Evolutionary conservation across 2,113 vertebrate species (phyloP), one percentile per base, ranked within the genome.

Genomic region (Rhizomys pruinosus): DNA sequence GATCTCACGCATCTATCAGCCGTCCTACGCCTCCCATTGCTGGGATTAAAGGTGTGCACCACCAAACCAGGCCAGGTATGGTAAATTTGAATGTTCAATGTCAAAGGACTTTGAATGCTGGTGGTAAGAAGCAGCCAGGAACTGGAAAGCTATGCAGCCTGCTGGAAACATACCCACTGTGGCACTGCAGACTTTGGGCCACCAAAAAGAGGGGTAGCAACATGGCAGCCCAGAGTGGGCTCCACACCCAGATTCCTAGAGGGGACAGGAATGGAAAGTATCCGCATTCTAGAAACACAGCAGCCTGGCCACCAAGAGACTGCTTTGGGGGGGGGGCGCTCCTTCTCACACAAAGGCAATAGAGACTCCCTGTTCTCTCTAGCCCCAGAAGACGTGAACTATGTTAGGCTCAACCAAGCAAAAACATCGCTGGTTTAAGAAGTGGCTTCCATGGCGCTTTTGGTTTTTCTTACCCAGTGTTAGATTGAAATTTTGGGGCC

Each of bases 11-110:
- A 11, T n/a, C n/a, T 52, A 52, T 52, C 47, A 6, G 47, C 47
- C 47, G 6, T 7, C 47, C 47, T 52, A 6, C 11, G 47, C 47
- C 47, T 52, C 47, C 47, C 47, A 52, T 11, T 52, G 47, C 47
- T 52, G 47, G 47, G 47, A 52, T 52, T 52, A 52, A 52, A 52
- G 47, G 47, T 11, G 11, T 52, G 47, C 11, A 11, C 47, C 47
- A 52, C 47, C 47, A 52, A 7, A 11, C 47, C 47, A 7, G 47
- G 47, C 47, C 47, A 52, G 47, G 11, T 52, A 74, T 23, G 4
- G 76, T 29, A 64, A 84, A 80, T 95, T 80, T 59, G 27, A 84
- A 94, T 91, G 88, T 93, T 84, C 92, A 79, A 71, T 93, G 90
- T 77, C 1, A 0, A 34, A 87, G 34, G 19, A 25, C 29, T 87